A percentile compares a stretch with the other conserved stretches of the same genome.
Evolutionary conservation across 2,888 invertebrate species (phyloP).

Genomic region (Sclerodermus sp.): DNA sequence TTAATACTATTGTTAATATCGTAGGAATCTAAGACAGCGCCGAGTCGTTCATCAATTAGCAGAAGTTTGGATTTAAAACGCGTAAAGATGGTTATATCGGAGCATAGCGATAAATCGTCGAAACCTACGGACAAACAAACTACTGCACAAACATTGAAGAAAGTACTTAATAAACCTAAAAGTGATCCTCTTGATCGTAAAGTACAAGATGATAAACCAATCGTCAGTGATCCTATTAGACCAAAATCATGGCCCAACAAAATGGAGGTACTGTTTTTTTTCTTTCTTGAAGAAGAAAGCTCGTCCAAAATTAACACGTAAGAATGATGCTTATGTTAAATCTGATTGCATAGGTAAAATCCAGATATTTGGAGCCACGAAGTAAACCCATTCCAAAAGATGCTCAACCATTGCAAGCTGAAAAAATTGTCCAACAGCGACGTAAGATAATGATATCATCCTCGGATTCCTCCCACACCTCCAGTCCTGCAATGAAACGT

Average conservation of each 20-base stretch:
- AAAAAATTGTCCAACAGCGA: slow-evolving; percentile 54
- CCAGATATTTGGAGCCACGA: slow-evolving; percentile 68
- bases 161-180: slow-evolving; percentile 46
- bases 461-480: slow-evolving; percentile 71
- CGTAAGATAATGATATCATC: slow-evolving; percentile 62
- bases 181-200: slow-evolving; percentile 54
- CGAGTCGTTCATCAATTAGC: slow-evolving; percentile 40
- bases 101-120: slow-evolving; percentile 48
- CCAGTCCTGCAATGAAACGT: slow-evolving; percentile 66
- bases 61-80: slow-evolving; percentile 54
- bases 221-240: slow-evolving; percentile 31
- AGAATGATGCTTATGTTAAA: slow-evolving; percentile 5
- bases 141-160: slow-evolving; percentile 25
- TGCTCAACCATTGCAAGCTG: slow-evolving; percentile 26
- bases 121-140: slow-evolving; percentile 33
- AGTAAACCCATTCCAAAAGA: slow-evolving; percentile 44
- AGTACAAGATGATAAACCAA: slow-evolving; percentile 44
- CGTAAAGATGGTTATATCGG: slow-evolving; percentile 55
- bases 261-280: slow-evolving; percentile 43
- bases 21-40: slow-evolving; percentile 42
- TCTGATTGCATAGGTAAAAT: slow-evolving; percentile 57
- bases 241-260: slow-evolving; percentile 56
- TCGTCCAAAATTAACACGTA: slow-evolving; percentile 7
- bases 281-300: slow-evolving; percentile 2
- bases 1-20: background rate